These are phyloP conservation scores for Phengaris arion DNA, from an alignment of 2,888 invertebrate species.

Conservation along the genomic window DNA sequence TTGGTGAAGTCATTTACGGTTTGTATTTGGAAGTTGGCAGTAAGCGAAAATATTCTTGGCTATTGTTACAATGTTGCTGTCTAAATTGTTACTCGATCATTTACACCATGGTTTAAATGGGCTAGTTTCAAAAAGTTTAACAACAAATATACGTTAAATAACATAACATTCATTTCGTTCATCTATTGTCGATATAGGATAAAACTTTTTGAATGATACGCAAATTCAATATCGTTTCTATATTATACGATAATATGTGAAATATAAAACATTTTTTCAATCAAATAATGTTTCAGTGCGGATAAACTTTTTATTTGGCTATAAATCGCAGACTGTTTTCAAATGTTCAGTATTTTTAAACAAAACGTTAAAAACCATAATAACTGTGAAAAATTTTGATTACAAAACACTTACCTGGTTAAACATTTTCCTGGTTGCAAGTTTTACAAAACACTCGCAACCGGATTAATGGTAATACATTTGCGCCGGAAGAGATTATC, in stretches of 20 bases:
- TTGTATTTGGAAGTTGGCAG: not conserved
- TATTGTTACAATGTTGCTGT: too few relatives aligned
- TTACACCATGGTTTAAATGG: too few relatives aligned
- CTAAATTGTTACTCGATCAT: too few relatives aligned
- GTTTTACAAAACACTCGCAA: not conserved
- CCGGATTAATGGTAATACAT: not conserved
- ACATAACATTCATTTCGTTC: too few relatives aligned
- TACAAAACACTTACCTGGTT: too few relatives aligned
- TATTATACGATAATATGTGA: not conserved
- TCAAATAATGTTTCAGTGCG: conserved; percentile 7
- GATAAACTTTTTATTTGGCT: conserved; percentile 16
- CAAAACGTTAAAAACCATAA: not conserved
- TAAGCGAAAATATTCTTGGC: not conserved
- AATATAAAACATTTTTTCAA: conserved; percentile 11
- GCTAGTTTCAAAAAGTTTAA: too few relatives aligned
- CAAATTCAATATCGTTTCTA: not conserved
- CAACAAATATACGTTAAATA: too few relatives aligned
- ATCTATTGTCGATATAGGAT: too few relatives aligned
- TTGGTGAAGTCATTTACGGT: not conserved
- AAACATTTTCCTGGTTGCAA: not conserved
- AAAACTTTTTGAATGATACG: not conserved
- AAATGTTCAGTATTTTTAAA: not conserved
- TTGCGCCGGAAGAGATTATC: too few relatives aligned
- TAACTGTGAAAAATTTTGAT: not conserved
- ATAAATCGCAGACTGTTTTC: conserved; percentile 5